A percentile compares a stretch with the other conserved stretches of the same genome.
These are phyloP conservation scores for Zaprionus africanus DNA, from an alignment of 1,140 invertebrate species.

Conservation along the genomic window DNA sequence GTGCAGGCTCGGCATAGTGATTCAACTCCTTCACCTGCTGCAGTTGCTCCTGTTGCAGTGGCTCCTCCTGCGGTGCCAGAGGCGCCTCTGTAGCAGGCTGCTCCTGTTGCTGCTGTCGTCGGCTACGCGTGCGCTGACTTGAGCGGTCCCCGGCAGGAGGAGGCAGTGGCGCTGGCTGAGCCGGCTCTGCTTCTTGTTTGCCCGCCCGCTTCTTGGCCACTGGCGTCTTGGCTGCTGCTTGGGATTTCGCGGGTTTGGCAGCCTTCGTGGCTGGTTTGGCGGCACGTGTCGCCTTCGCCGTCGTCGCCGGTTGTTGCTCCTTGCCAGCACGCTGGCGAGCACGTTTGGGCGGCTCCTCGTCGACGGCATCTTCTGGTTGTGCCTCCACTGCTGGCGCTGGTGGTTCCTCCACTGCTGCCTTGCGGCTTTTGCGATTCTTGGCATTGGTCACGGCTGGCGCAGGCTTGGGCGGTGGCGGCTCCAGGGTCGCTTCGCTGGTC, in stretches of 20 bases:
- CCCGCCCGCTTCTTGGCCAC: slow-evolving; percentile 5
- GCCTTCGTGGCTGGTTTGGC: slow-evolving; percentile 11
- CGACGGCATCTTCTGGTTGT: background rate
- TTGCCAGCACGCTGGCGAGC: slow-evolving; percentile 12
- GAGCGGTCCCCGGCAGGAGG: slow-evolving; percentile 7
- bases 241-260: background rate
- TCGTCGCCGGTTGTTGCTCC: background rate
- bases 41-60: background rate
- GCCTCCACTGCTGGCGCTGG: too few relatives aligned
- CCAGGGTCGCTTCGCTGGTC: slow-evolving; percentile 53
- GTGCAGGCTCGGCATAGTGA: slow-evolving; percentile 17
- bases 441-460: slow-evolving; percentile 1
- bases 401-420: slow-evolving; percentile 3
- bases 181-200: slow-evolving; percentile 14
- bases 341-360: slow-evolving; percentile 20
- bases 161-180: background rate
- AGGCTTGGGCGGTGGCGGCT: slow-evolving; percentile 21
- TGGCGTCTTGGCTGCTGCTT: background rate
- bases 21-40: slow-evolving; percentile 5
- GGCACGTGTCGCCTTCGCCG: slow-evolving; percentile 19
- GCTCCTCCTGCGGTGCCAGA: background rate
- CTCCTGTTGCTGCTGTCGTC: slow-evolving; percentile 23
- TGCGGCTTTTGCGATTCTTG: slow-evolving; percentile 16
- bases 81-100: background rate
- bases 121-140: slow-evolving; percentile 37